Evolutionary conservation across 2,797 vertebrate species (phyloP).

Genomic region (Peromyscus eremicus): DNA sequence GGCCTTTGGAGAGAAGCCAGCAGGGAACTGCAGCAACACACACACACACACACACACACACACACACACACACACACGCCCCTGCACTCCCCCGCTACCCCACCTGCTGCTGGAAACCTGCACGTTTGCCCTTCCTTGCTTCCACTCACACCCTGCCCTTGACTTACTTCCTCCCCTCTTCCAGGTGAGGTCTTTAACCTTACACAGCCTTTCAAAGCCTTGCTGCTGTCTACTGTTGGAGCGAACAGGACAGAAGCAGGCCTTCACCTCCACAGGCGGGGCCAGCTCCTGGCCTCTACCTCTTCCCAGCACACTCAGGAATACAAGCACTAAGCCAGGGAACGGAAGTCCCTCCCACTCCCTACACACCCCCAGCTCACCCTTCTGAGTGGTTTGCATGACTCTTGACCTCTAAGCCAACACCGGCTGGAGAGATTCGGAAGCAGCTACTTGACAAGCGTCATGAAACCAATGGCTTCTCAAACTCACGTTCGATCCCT

Average conservation of each 20-base stretch:
- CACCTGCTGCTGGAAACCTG: not conserved
- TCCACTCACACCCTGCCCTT: not conserved
- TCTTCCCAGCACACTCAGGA: too few species aligned
- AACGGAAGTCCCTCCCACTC: not conserved
- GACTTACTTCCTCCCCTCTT: not conserved
- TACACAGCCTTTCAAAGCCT: not conserved
- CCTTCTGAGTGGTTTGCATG: not conserved
- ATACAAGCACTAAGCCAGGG: not conserved
- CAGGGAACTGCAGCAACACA: not conserved
- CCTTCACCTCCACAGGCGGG: not conserved
- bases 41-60: not conserved
- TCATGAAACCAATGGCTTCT: not conserved
- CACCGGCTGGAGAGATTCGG: not conserved
- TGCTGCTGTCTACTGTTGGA: not conserved
- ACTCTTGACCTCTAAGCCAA: constrained; percentile 20
- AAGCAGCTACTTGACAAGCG: not conserved
- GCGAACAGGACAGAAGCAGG: not conserved
- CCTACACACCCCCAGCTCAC: too few species aligned
- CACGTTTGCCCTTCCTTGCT: not conserved
- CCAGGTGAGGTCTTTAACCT: not conserved
- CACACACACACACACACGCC: not conserved
- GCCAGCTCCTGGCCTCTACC: not conserved
- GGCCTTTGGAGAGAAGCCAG: not conserved
- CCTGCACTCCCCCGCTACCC: not conserved
- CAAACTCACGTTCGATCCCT: not conserved